These are phyloP conservation scores for Formica selysi DNA, from an alignment of 1,140 invertebrate genomes.

Conservation along the genomic window DNA sequence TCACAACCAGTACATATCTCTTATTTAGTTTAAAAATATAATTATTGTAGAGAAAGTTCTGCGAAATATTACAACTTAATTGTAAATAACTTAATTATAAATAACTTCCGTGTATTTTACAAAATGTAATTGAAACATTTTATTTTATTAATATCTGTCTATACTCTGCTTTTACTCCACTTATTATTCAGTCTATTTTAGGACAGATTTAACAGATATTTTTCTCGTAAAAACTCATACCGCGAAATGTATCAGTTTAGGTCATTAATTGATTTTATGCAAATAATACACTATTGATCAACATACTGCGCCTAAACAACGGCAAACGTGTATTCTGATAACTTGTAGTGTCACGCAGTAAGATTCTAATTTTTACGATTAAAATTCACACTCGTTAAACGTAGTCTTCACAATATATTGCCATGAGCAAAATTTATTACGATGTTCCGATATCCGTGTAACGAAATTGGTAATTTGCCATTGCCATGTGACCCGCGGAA, in stretches of 20 bases:
- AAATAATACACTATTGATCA: conserved; percentile 49
- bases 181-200: conserved; percentile 1
- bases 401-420: not conserved
- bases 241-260: not conserved
- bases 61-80: conserved; percentile 2
- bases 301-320: not conserved
- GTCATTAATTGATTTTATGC: conserved; percentile 55
- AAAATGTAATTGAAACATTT: not conserved
- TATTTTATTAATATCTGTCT: not conserved
- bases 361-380: not conserved
- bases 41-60: not conserved
- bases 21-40: conserved; percentile 6
- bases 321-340: not conserved
- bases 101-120: not conserved
- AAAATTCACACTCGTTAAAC: conserved; percentile 30
- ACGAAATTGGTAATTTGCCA: conserved; percentile 3
- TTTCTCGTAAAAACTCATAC: not conserved
- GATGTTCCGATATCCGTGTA: not conserved
- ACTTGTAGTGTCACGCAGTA: no score
- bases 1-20: not conserved
- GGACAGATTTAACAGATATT: not conserved
- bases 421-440: not conserved
- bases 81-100: conserved; percentile 6
- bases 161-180: not conserved
- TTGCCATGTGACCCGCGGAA: conserved; percentile 24